These are phyloP conservation scores for Anoncus sp. DNA, from an alignment of 2,888 invertebrate genomes.

Conservation along the genomic window DNA sequence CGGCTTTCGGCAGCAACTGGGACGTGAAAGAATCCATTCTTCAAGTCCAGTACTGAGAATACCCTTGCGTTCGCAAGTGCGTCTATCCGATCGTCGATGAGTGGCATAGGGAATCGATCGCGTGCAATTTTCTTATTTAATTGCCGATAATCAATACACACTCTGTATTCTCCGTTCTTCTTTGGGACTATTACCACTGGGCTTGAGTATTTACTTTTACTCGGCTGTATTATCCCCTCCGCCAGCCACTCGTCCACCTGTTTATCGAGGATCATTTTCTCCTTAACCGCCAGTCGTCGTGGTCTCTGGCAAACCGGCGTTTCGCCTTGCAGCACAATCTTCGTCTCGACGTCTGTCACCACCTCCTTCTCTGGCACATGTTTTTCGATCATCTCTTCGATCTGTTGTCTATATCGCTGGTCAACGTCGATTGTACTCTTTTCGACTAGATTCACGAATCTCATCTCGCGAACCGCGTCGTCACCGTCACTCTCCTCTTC, in stretches of 20 bases:
- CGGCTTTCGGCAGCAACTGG: constrained; percentile 42
- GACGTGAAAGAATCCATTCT: constrained; percentile 54
- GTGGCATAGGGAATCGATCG: constrained; percentile 58
- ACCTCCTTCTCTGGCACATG: constrained; percentile 67
- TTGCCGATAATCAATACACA: constrained; percentile 79
- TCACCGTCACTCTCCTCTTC: constrained; percentile 53
- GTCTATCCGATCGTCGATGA: constrained; percentile 73
- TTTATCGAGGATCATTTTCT: constrained; percentile 69
- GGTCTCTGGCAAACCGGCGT: constrained; percentile 69
- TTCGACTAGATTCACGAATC: constrained; percentile 41
- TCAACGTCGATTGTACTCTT: constrained; percentile 58
- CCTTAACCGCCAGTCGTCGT: constrained; percentile 65
- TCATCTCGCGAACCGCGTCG: constrained; percentile 11
- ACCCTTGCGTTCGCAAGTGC: constrained; percentile 47
- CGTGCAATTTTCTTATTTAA: constrained; percentile 76
- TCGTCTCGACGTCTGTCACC: constrained; percentile 68
- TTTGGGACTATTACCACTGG: constrained; percentile 72
- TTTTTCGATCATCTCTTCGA: constrained; percentile 57
- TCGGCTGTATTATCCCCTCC: constrained; percentile 72
- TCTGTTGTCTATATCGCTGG: constrained; percentile 58
- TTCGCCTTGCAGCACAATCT: constrained; percentile 72
- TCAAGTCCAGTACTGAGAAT: constrained; percentile 63
- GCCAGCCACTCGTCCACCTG: constrained; percentile 74
- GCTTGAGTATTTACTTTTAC: constrained; percentile 76
- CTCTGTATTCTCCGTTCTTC: constrained; percentile 67